Conservation (phyloP, 1,140 invertebrate species). For the Leguminivora glycinivorella region DNA sequence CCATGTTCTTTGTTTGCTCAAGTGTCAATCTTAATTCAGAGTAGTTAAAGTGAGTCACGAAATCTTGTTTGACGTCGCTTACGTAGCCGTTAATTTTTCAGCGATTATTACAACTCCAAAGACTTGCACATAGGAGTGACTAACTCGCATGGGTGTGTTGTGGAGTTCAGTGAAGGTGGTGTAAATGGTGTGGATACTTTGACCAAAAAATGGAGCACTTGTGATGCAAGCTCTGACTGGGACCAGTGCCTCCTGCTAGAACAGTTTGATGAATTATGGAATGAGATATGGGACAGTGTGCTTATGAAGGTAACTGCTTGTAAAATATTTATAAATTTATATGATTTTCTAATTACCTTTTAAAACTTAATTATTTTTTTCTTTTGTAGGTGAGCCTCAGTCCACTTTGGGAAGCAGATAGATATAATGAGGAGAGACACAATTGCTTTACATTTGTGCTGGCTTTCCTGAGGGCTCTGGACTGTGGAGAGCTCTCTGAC, state of each 20-base stretch:
- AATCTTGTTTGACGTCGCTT: slow-evolving; percentile 41
- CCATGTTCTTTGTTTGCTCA: slow-evolving; percentile 21
- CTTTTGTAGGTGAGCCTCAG: slow-evolving; percentile 80
- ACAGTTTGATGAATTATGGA: slow-evolving; percentile 83
- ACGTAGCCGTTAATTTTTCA: slow-evolving; percentile 68
- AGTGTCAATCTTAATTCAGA: slow-evolving; percentile 19
- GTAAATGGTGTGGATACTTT: slow-evolving; percentile 76
- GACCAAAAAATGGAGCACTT: slow-evolving; percentile 65
- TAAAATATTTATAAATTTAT: slow-evolving; percentile 21
- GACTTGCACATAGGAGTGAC: slow-evolving; percentile 92
- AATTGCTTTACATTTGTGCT: slow-evolving; percentile 91
- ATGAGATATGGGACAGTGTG: slow-evolving; percentile 87
- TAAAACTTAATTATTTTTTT: slow-evolving; percentile 29
- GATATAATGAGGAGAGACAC: slow-evolving; percentile 85
- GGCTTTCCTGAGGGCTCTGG: slow-evolving; percentile 83
- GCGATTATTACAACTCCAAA: slow-evolving; percentile 87
- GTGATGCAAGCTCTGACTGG: slow-evolving; percentile 77
- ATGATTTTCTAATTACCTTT: not conserved
- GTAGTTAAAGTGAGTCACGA: slow-evolving; percentile 42
- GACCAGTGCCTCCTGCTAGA: slow-evolving; percentile 85
- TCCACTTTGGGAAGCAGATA: slow-evolving; percentile 82
- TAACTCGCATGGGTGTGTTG: slow-evolving; percentile 85
- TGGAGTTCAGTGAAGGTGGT: slow-evolving; percentile 88
- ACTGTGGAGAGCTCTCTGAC: slow-evolving; percentile 82
- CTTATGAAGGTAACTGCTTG: slow-evolving; percentile 79